A percentile compares a stretch with the other conserved stretches of the same genome.
phyloP scores from a whole-genome alignment of 2,113 vertebrate species.

The Ammodytes marinus region DNA sequence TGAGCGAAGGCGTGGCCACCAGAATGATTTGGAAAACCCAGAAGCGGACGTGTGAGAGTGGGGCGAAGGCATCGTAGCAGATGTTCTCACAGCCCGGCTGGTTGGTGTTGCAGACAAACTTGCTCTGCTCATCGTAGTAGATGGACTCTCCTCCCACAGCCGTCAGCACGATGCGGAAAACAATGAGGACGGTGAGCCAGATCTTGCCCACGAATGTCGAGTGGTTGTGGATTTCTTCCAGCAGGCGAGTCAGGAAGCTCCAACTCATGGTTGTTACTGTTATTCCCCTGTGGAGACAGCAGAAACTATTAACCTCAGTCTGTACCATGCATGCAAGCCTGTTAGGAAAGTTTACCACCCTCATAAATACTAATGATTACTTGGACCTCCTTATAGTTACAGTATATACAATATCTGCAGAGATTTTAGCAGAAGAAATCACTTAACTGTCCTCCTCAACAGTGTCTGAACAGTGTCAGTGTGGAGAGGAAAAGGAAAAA shows the following conservation, averaged over 20 bases:
- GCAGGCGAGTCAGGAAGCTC: slow-evolving; percentile 95
- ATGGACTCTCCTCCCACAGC: slow-evolving; percentile 96
- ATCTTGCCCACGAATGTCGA: slow-evolving; percentile 97
- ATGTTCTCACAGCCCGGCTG: slow-evolving; percentile 97
- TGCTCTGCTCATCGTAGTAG: slow-evolving; percentile 97
- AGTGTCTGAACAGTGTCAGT: background rate
- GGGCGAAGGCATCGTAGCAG: slow-evolving; percentile 94
- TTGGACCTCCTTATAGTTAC: background rate
- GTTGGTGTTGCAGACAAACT: slow-evolving; percentile 94
- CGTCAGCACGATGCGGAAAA: slow-evolving; percentile 95
- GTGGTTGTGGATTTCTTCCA: slow-evolving; percentile 98
- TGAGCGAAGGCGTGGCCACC: slow-evolving; percentile 91
- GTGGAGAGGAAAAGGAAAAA: background rate
- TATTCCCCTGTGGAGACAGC: slow-evolving; percentile 60
- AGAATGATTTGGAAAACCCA: slow-evolving; percentile 98
- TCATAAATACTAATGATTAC: background rate
- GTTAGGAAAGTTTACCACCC: background rate
- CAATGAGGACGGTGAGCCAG: slow-evolving; percentile 93
- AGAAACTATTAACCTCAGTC: slow-evolving; percentile 9
- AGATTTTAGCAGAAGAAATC: background rate
- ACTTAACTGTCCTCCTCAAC: background rate
- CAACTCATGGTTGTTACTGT: slow-evolving; percentile 90
- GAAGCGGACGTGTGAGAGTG: slow-evolving; percentile 94
- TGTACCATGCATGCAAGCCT: background rate
- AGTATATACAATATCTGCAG: slow-evolving; percentile 21